Percentiles rank a stretch among this genome's conserved stretches.
phyloP scores from a whole-genome alignment of 2,113 vertebrate species.

The Anhinga rufa region DNA sequence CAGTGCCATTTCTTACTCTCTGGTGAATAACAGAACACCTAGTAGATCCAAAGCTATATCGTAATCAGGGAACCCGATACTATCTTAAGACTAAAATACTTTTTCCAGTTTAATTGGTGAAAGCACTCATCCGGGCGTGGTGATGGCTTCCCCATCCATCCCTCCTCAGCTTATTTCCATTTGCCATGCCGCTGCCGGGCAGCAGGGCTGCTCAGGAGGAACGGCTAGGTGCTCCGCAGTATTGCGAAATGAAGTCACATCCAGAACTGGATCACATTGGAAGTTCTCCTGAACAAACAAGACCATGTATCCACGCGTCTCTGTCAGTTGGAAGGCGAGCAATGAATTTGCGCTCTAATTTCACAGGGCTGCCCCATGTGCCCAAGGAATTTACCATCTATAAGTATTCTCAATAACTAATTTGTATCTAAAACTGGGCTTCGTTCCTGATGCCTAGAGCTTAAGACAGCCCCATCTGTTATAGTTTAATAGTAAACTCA shows the following conservation, averaged over 20 bases:
- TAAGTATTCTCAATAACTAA: conserved; percentile 68
- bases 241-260: neutral
- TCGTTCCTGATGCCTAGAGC: conserved; percentile 41
- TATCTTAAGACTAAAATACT: neutral
- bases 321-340: conserved; percentile 30
- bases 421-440: conserved; percentile 65
- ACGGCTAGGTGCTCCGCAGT: neutral
- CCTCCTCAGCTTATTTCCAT: neutral
- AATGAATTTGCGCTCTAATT: conserved; percentile 11
- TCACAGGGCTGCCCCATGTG: neutral
- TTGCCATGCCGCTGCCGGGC: neutral
- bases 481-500: conserved; percentile 61
- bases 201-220: neutral
- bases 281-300: conserved; percentile 26
- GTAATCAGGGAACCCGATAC: neutral
- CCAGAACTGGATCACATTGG: neutral
- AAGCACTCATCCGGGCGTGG: neutral
- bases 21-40: neutral
- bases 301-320: neutral
- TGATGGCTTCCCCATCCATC: neutral
- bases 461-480: conserved; percentile 70
- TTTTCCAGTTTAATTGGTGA: neutral
- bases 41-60: neutral
- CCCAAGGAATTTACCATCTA: conserved; percentile 50
- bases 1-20: neutral